Percentiles rank a stretch among this genome's conserved stretches.
phyloP scores from a whole-genome alignment of 1,140 invertebrate species.

The Diabrotica virgifera region DNA sequence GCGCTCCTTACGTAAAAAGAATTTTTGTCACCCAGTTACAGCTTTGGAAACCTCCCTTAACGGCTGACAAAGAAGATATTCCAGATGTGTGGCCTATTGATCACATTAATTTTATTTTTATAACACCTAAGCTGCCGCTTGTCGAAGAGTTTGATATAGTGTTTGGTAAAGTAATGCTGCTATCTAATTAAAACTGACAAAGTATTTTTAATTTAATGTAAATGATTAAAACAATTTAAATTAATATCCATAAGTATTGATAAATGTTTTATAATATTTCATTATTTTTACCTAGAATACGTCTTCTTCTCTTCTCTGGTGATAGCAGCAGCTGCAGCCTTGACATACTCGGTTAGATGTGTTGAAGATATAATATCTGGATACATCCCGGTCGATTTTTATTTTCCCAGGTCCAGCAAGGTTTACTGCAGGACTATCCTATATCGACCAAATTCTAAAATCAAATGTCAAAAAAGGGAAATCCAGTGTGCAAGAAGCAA shows the following conservation, averaged over 20 bases:
- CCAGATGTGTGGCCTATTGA: conserved; percentile 42
- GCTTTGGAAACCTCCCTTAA: conserved; percentile 41
- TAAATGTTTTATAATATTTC: too few species aligned
- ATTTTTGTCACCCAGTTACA: conserved; percentile 43
- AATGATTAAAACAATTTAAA: not conserved
- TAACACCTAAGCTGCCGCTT: conserved; percentile 35
- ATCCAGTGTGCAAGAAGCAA: too few species aligned
- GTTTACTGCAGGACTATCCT: too few species aligned
- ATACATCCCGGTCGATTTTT: too few species aligned
- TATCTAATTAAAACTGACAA: not conserved
- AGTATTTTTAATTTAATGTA: not conserved
- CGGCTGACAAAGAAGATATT: conserved; percentile 40
- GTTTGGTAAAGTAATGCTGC: conserved; percentile 30
- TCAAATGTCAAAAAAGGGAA: too few species aligned
- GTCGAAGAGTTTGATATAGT: conserved; percentile 39
- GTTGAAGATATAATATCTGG: too few species aligned
- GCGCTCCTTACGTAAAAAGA: conserved; percentile 37
- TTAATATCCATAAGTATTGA: not conserved
- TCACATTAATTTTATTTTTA: conserved; percentile 43
- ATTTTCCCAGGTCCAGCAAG: too few species aligned
- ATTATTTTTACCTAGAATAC: too few species aligned
- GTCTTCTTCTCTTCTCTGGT: too few species aligned
- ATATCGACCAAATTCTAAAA: too few species aligned
- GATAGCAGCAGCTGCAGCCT: too few species aligned
- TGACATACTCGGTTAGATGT: too few species aligned